These are phyloP conservation scores for Geodia barretti DNA, from an alignment of 37 sponge, comb jelly and placozoan genomes.

Conservation along the genomic window DNA sequence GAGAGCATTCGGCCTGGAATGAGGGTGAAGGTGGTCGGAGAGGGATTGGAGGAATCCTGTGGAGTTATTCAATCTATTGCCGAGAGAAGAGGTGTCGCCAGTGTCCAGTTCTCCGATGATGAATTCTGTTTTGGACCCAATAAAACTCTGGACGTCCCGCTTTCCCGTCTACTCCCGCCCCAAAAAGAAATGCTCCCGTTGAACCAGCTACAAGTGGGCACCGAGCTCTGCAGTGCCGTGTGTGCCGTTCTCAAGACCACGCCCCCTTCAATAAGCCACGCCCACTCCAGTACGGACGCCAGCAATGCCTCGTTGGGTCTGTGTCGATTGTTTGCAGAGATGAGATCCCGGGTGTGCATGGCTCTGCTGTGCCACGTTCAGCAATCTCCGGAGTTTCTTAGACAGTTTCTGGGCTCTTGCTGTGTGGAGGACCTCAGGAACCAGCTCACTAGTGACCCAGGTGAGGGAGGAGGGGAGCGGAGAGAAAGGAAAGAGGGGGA, in stretches of 20 bases:
- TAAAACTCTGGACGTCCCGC: conserved; percentile 67
- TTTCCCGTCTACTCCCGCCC: conserved; percentile 63
- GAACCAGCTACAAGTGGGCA: conserved; percentile 36
- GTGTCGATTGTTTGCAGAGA: conserved; percentile 76
- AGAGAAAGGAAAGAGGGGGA: no score
- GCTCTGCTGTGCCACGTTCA: conserved; percentile 50
- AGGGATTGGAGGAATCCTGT: conserved; percentile 48
- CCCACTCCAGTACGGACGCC: conserved; percentile 55
- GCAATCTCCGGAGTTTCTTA: conserved; percentile 19
- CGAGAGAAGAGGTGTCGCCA: conserved; percentile 76
- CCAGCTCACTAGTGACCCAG: not conserved
- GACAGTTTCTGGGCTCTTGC: conserved; percentile 7
- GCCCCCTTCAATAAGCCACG: conserved; percentile 32
- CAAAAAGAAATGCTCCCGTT: conserved; percentile 60
- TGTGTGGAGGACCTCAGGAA: conserved; percentile 30
- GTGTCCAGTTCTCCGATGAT: conserved; percentile 61
- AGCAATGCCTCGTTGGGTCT: conserved; percentile 49
- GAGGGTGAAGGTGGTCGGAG: conserved; percentile 67
- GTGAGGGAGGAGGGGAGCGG: not conserved
- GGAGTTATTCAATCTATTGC: conserved; percentile 71
- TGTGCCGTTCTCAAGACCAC: conserved; percentile 33
- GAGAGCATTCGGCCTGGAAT: conserved; percentile 78
- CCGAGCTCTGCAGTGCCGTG: conserved; percentile 50
- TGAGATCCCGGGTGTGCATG: conserved; percentile 60
- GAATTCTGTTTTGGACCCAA: conserved; percentile 48